Evolutionary conservation across 2,113 vertebrate genomes (phyloP), one percentile per base, ranked within the genome.

Genomic region (Phalacrocorax aristotelis): DNA sequence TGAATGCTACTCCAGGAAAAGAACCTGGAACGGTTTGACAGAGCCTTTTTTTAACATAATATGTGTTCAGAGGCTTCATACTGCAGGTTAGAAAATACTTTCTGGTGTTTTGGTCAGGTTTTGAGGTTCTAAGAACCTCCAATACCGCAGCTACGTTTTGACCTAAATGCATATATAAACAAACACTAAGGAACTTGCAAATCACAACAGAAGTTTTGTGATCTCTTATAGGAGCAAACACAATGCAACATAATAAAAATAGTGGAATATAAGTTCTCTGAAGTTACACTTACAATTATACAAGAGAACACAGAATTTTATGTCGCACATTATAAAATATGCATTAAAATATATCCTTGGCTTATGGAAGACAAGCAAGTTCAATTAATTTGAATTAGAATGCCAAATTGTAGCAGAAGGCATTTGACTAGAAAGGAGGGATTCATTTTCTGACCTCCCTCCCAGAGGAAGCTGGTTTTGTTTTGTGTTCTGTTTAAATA

Each of bases 401-500:
- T 83, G n/a, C 36, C 29, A 75, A 79, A 93, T 54, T 66, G 42
- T 14, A 91, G 4, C 51, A 92, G 66, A 65, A 84, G 27, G 19
- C 26, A 65, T 34, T 4, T 71, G 27, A 68, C 69, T 68, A 66
- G 16, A 83, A 91, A 78, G 26, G 6, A 89, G 6, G n/a, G 14
- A 75, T 79, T 92, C 29, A 46, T 89, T 89, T 92, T 93, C 54
- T 93, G 40, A 78, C 19, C 20, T 90, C 2, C 6, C 10, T 92
- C 54, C 19, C 68, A 83, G n/a, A 60, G 36, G 42, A 87, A 12
- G 6, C 5, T 36, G 13, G 11, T 14, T 75, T 89, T 70, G 20
- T 38, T 83, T 51, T 69, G 19, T 86, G 19, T 69, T 95, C 87
- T 74, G 46, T 93, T 92, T 87, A 87, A 94, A 74, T n/a, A 87